Conservation (phyloP, 2,797 vertebrate genomes). For the Caiman crocodilus region DNA sequence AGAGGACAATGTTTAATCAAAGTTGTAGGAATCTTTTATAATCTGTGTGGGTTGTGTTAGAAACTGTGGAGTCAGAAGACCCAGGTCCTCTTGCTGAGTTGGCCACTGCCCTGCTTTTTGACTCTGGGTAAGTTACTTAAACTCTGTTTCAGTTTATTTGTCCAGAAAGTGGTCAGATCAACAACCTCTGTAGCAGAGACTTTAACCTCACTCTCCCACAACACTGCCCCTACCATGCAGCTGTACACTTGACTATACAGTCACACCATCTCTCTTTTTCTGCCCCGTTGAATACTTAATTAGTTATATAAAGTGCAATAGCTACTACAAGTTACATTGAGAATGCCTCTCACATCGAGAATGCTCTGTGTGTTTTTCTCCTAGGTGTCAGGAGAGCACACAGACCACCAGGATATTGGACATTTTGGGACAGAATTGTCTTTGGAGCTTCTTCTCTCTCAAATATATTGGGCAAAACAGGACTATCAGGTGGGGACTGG, state of each 20-base stretch:
- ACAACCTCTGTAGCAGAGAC: neutral
- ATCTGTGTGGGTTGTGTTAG: too few relatives aligned
- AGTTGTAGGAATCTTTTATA: slow-evolving; percentile 46
- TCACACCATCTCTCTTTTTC: neutral
- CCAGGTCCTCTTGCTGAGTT: slow-evolving; percentile 1
- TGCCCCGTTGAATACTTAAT: neutral
- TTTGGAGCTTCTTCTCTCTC: too few relatives aligned
- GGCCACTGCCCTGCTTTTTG: slow-evolving; percentile 29
- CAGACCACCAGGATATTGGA: too few relatives aligned
- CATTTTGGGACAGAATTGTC: too few relatives aligned
- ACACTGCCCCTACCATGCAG: neutral
- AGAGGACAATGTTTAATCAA: slow-evolving; percentile 48
- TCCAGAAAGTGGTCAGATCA: slow-evolving; percentile 42
- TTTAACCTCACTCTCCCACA: neutral
- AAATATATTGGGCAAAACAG: too few relatives aligned
- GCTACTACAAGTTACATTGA: too few relatives aligned
- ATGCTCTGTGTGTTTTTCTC: too few relatives aligned
- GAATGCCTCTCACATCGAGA: too few relatives aligned
- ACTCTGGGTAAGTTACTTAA: slow-evolving; percentile 33
- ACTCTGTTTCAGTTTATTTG: fast-evolving
- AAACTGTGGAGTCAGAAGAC: too few relatives aligned
- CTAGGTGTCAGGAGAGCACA: too few relatives aligned
- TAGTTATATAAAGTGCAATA: too few relatives aligned
- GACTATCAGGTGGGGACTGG: too few relatives aligned
- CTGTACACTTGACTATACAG: neutral